Percentiles rank a stretch among this genome's conserved stretches.
Evolutionary conservation across 30 jellyfish, hydroid and myxozoan genomes (phyloP).

Genomic region (Cassiopea andromeda): DNA sequence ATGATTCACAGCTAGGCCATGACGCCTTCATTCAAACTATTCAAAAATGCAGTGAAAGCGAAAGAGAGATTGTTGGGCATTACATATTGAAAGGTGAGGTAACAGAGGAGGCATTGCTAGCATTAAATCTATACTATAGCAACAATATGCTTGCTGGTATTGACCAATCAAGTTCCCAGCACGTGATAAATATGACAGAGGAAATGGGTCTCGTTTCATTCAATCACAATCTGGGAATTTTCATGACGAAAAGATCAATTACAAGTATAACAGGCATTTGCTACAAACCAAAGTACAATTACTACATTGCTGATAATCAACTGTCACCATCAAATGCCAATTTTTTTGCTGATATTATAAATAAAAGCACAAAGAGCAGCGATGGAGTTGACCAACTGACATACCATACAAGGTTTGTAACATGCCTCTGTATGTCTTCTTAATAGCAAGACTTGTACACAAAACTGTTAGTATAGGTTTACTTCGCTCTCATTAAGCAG

Average conservation of each 20-base stretch:
- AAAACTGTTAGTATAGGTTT: no score
- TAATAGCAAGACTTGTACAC: no score
- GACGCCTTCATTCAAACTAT: background rate
- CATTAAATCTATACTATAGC: background rate
- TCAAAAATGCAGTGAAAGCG: background rate
- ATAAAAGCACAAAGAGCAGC: background rate
- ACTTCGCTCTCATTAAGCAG: no score
- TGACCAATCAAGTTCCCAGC: background rate
- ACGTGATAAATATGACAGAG: background rate
- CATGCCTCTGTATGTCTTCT: no score
- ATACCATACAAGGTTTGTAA: background rate
- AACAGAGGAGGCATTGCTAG: background rate
- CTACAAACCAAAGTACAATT: background rate
- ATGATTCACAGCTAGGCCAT: background rate
- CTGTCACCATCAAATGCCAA: background rate
- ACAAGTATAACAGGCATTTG: background rate
- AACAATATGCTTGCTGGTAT: background rate
- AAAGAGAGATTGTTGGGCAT: background rate
- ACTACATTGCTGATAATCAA: background rate
- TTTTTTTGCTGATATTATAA: background rate
- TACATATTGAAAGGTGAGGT: background rate
- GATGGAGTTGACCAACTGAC: background rate
- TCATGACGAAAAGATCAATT: slow-evolving; percentile 7
- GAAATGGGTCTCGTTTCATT: slow-evolving; percentile 1
- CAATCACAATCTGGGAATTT: background rate